Evolutionary conservation across 2,797 vertebrate species (phyloP).

Genomic region (Varecia variegata): DNA sequence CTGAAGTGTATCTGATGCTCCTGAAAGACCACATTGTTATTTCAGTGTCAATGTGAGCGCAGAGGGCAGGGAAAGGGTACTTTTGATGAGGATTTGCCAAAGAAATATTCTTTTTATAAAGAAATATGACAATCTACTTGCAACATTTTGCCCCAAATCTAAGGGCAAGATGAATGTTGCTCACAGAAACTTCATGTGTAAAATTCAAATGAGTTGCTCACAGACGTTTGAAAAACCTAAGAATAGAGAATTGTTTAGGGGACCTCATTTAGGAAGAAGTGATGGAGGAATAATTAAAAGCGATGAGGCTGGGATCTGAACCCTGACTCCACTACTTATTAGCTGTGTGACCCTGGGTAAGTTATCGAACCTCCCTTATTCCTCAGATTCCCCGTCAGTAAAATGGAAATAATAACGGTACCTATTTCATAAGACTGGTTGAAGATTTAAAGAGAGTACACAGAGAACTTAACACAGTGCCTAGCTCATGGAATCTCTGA

Average conservation of each 20-base stretch:
- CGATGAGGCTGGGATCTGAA: not conserved
- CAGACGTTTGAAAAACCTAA: slow-evolving; percentile 30
- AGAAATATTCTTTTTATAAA: slow-evolving; percentile 56
- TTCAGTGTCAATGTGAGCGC: slow-evolving; percentile 46
- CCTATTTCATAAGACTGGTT: not conserved
- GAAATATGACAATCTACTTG: not conserved
- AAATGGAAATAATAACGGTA: not conserved
- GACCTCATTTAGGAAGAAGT: slow-evolving; percentile 24
- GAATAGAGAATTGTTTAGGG: not conserved
- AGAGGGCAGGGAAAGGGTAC: slow-evolving; percentile 21
- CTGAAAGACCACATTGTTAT: slow-evolving; percentile 64
- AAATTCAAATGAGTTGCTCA: slow-evolving; percentile 50
- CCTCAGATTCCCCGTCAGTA: not conserved
- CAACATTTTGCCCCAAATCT: slow-evolving; percentile 53
- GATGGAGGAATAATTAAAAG: slow-evolving; percentile 5
- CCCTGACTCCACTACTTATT: not conserved
- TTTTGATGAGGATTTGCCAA: slow-evolving; percentile 40
- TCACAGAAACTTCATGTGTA: slow-evolving; percentile 14
- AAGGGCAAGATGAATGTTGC: not conserved
- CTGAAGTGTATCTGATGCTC: slow-evolving; percentile 39
- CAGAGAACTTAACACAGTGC: not conserved
- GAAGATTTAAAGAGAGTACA: not conserved
- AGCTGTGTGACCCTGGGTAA: not conserved
- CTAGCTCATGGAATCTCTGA: not conserved
- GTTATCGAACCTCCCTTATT: not conserved